Percentiles rank a stretch among this genome's conserved stretches.
phyloP scores from a whole-genome alignment of 1,140 invertebrate genomes.

The Trichogramma pretiosum region DNA sequence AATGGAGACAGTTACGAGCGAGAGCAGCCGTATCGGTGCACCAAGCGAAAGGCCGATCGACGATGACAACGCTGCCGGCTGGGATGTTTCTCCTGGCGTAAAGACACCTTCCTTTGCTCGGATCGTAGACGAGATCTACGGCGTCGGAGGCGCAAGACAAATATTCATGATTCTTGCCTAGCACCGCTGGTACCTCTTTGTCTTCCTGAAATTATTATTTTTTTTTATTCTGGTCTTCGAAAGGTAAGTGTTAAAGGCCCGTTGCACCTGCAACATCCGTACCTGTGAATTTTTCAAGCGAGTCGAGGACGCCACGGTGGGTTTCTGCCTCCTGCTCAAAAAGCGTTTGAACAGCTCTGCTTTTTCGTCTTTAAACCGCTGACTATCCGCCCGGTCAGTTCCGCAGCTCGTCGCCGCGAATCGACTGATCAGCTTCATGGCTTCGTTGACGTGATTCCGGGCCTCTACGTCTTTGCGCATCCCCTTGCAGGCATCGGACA shows the following conservation, averaged over 20 bases:
- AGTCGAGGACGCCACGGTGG: background rate
- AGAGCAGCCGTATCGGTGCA: conserved; percentile 39
- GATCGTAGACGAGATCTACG: conserved; percentile 24
- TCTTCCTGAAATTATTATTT: conserved; percentile 10
- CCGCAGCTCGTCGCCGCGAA: conserved; percentile 12
- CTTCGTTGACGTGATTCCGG: conserved; percentile 20
- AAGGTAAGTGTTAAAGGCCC: background rate
- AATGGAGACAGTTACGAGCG: conserved; percentile 47
- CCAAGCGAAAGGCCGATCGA: conserved; percentile 42
- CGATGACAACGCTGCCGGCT: conserved; percentile 41
- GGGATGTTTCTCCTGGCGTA: conserved; percentile 35
- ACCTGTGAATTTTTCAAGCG: conserved; percentile 8
- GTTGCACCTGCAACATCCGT: background rate
- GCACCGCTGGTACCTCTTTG: conserved; percentile 23
- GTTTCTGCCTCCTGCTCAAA: conserved; percentile 7
- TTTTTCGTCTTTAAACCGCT: conserved; percentile 15
- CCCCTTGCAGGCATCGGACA: conserved; percentile 26
- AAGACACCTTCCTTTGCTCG: conserved; percentile 32
- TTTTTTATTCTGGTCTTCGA: background rate
- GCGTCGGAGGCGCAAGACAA: conserved; percentile 33
- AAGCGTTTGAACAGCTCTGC: conserved; percentile 21
- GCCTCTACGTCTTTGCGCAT: conserved; percentile 11
- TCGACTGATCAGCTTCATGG: conserved; percentile 20
- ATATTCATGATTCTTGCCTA: conserved; percentile 28
- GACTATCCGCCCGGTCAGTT: background rate